These are phyloP conservation scores for Holacanthella duospinosa DNA, from an alignment of 2,888 invertebrate species.

Conservation along the genomic window DNA sequence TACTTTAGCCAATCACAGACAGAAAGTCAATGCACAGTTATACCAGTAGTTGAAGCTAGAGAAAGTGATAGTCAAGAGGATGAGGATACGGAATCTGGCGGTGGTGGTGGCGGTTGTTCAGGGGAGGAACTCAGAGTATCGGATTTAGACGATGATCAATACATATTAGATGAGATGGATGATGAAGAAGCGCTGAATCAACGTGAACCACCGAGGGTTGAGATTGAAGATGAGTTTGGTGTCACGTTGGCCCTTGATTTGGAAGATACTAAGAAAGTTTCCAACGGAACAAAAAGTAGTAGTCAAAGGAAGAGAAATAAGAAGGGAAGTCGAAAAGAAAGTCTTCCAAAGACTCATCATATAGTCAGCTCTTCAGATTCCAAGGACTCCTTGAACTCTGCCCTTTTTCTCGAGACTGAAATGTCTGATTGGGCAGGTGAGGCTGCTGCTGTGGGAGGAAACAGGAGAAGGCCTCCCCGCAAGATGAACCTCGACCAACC, in stretches of 20 bases:
- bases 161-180: slow-evolving; percentile 17
- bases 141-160: slow-evolving; percentile 13
- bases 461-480: slow-evolving; percentile 4
- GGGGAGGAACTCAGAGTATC: slow-evolving; percentile 31
- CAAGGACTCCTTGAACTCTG: slow-evolving; percentile 39
- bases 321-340: slow-evolving; percentile 19
- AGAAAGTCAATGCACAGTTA: slow-evolving; percentile 12
- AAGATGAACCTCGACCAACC: background rate
- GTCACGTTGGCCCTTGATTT: slow-evolving; percentile 38
- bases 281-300: background rate
- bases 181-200: slow-evolving; percentile 26
- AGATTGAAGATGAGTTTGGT: slow-evolving; percentile 61
- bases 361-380: slow-evolving; percentile 51
- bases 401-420: slow-evolving; percentile 69
- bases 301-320: slow-evolving; percentile 8
- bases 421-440: slow-evolving; percentile 83
- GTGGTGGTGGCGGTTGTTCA: slow-evolving; percentile 30
- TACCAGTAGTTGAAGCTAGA: background rate
- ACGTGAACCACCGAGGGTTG: slow-evolving; percentile 53
- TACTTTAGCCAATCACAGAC: slow-evolving; percentile 12
- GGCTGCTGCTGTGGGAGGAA: slow-evolving; percentile 51
- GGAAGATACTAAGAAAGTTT: slow-evolving; percentile 5
- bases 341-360: slow-evolving; percentile 32
- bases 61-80: slow-evolving; percentile 39
- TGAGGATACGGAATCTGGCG: slow-evolving; percentile 34